phyloP scores from a whole-genome alignment of 2,888 invertebrate species.

The Andricus quercusramuli region DNA sequence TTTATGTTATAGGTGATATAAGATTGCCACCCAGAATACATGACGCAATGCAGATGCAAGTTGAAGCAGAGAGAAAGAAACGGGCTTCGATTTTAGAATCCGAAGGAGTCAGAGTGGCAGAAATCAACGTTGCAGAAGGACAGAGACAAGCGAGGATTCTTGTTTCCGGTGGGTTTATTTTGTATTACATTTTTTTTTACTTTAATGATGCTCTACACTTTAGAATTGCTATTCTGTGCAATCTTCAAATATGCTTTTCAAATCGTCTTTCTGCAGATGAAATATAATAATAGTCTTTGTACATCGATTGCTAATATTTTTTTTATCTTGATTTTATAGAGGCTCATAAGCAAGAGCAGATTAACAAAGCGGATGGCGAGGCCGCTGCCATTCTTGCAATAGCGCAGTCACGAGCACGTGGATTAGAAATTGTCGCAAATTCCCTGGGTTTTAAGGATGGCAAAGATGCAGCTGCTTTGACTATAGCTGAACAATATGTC shows the following conservation, averaged over 20 bases:
- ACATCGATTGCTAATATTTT: neutral
- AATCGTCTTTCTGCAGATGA: too few relatives aligned
- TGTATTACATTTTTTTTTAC: neutral
- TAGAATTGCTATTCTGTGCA: too few relatives aligned
- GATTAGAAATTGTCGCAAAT: constrained; percentile 88
- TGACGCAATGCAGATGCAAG: constrained; percentile 99
- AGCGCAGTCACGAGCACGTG: constrained; percentile 94
- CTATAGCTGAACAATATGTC: constrained; percentile 97
- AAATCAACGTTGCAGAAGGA: constrained; percentile 99
- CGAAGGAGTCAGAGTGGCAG: constrained; percentile 94
- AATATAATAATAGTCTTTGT: too few relatives aligned
- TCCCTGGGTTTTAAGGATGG: constrained; percentile 86
- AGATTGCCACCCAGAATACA: constrained; percentile 94
- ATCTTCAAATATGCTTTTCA: too few relatives aligned
- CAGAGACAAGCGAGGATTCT: constrained; percentile 94
- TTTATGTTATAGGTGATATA: constrained; percentile 87
- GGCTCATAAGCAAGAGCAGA: constrained; percentile 95
- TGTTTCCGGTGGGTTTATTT: constrained; percentile 85
- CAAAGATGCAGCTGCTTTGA: constrained; percentile 93
- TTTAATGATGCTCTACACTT: neutral
- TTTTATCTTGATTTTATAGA: constrained; percentile 80
- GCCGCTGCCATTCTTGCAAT: constrained; percentile 94
- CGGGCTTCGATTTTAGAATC: constrained; percentile 98
- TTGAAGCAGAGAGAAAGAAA: constrained; percentile 98
- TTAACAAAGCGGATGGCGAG: constrained; percentile 95